phyloP scores from a whole-genome alignment of 2,888 invertebrate genomes.

The Hemicrepidius hirtus region DNA sequence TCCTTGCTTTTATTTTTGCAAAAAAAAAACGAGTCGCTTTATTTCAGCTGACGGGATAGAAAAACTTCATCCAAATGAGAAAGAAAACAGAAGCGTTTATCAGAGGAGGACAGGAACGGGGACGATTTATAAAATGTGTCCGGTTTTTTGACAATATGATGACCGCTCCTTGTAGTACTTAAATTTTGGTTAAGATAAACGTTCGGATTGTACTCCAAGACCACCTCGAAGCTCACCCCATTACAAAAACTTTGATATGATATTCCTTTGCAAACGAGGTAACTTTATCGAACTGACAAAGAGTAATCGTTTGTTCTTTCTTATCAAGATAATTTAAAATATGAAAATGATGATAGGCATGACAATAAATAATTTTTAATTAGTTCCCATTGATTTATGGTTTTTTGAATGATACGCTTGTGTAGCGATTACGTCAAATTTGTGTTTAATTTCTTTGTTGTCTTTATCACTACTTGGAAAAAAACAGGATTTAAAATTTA shows the following conservation, averaged over 20 bases:
- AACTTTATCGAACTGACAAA: conserved; percentile 34
- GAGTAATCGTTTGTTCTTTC: conserved; percentile 21
- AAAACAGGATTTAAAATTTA: background rate
- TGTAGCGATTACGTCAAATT: conserved; percentile 35
- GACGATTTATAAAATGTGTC: conserved; percentile 65
- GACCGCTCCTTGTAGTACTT: conserved; percentile 24
- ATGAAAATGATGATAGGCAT: conserved; percentile 6
- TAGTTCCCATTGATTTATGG: conserved; percentile 15
- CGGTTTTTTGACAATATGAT: conserved; percentile 62
- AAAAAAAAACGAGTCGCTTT: conserved; percentile 35
- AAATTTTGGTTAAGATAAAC: conserved; percentile 32
- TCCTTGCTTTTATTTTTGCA: conserved; percentile 58
- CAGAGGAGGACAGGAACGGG: conserved; percentile 50
- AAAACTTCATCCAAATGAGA: conserved; percentile 13
- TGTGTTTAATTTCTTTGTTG: conserved; percentile 23
- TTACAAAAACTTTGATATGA: conserved; percentile 30
- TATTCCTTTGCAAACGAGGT: conserved; percentile 28
- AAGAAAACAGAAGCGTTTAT: conserved; percentile 37
- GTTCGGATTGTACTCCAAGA: conserved; percentile 14
- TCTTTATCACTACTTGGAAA: background rate
- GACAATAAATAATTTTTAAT: conserved; percentile 20
- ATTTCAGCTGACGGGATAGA: conserved; percentile 19
- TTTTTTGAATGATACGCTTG: conserved; percentile 16
- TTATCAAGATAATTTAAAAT: conserved; percentile 22
- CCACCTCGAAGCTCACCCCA: conserved; percentile 37